Evolutionary conservation across 2,888 invertebrate species (phyloP), one percentile per base, ranked within the genome.

Genomic region (Eulithis testata): DNA sequence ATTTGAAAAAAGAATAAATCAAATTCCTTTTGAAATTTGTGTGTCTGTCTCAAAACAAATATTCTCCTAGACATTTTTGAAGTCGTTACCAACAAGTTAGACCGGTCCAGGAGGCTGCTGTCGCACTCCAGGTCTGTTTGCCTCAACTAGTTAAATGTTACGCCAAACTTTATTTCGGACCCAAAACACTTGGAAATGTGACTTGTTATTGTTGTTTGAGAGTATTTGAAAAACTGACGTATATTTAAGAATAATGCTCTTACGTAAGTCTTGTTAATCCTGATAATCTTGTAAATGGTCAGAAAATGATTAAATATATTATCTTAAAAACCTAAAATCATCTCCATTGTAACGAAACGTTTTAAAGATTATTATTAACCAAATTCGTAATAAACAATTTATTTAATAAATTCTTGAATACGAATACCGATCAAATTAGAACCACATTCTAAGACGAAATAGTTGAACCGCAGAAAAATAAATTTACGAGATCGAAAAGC

Each of bases 131-230:
- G 83, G 87, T 89, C 89, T 89, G 89, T 90, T 89, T 87, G 87
- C 82, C 80, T 82, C 83, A 87, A 90, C 90, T 91, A 90, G 92
- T 92, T 92, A 91, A 91, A 90, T 91, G 90, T 91, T 90, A 78
- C 82, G 68, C 76, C 77, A 76, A 89, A 90, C 87, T 90, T 89
- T 87, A 88, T 89, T 90, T 87, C 77, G 83, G 85, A 82, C 82
- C 49, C 63, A 40, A 80, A 82, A 83, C 80, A 86, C 85, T 85
- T 86, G 72, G 80, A 85, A 84, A 86, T 81, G 84, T 83, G 84
- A 83, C 81, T 80, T 84, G 86, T 88, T 89, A 87, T 88, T 86
- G 82, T 86, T 85, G 81, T 85, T 85, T 74, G 75, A 87, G 85
- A 84, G 73, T 78, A 79, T 78, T 78, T 75, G 72, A 80, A 76